These are phyloP conservation scores for Podarcis raffonei DNA, from an alignment of 2,113 vertebrate genomes.

Conservation along the genomic window DNA sequence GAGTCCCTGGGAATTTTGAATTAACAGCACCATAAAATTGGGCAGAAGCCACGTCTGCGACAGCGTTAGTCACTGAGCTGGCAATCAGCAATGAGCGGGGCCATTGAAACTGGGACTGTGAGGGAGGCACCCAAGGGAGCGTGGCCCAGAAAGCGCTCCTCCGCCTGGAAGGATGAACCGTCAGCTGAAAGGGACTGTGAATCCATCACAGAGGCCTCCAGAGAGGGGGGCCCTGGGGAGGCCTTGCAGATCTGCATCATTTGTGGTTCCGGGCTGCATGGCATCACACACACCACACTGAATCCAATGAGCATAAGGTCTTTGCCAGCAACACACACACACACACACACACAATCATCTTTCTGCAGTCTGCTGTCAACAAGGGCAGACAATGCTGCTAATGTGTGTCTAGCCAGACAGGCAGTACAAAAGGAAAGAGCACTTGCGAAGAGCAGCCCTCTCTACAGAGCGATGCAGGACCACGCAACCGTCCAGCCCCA, in stretches of 20 bases:
- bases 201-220: not conserved
- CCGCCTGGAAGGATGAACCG: conserved; percentile 1
- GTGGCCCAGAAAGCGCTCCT: not conserved
- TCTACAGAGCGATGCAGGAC: not conserved
- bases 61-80: conserved; percentile 1
- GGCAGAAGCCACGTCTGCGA: not conserved
- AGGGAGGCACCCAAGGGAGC: not conserved
- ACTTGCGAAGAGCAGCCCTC: not conserved
- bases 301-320: not conserved
- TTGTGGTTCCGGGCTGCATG: not conserved
- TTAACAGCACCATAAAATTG: not conserved
- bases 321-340: not conserved
- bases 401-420: not conserved
- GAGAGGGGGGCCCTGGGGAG: not conserved
- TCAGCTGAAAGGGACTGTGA: not conserved
- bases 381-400: not conserved
- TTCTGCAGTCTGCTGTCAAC: not conserved
- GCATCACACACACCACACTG: no score
- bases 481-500: not conserved
- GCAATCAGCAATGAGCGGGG: not conserved
- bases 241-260: not conserved
- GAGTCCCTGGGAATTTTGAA: not conserved
- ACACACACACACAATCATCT: not conserved
- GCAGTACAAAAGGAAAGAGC: not conserved
- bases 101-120: not conserved